phyloP scores from a whole-genome alignment of 2,113 vertebrate species.

The Ageneiosus marmoratus region DNA sequence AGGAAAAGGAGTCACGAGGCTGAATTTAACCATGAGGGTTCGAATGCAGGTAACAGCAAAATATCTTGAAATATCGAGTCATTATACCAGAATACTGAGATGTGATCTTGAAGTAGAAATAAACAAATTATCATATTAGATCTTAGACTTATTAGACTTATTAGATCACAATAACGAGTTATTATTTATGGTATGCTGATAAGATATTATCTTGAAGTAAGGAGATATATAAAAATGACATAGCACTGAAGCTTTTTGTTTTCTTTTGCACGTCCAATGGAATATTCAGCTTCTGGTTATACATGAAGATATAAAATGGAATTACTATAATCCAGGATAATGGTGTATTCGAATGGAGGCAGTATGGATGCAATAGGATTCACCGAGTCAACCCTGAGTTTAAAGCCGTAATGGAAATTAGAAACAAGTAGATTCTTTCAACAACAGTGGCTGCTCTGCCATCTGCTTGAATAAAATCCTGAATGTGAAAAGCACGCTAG shows the following conservation, averaged over 20 bases:
- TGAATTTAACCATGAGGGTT: too few relatives aligned
- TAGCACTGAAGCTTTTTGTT: not conserved
- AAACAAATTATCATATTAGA: not conserved
- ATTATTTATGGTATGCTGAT: too few relatives aligned
- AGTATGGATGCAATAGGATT: too few relatives aligned
- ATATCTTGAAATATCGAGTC: not conserved
- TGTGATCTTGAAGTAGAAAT: not conserved
- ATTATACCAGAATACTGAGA: not conserved
- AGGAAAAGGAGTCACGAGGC: too few relatives aligned
- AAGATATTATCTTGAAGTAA: not conserved
- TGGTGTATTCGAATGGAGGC: too few relatives aligned
- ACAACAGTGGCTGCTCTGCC: not conserved
- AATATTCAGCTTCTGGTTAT: not conserved
- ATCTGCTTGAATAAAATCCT: conserved; percentile 7
- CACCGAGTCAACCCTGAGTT: not conserved
- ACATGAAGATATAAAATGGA: not conserved
- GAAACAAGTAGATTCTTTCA: conserved; percentile 2
- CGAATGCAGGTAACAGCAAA: too few relatives aligned
- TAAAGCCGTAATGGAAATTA: not conserved
- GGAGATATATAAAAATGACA: not conserved
- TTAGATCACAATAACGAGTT: not conserved
- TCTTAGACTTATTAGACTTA: too few relatives aligned
- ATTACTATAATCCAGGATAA: too few relatives aligned
- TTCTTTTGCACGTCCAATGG: not conserved
- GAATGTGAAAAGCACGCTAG: not conserved